A percentile compares a stretch with the other conserved stretches of the same genome.
Evolutionary conservation across 1,140 invertebrate genomes (phyloP).

Genomic region (Macrostomum lignano): DNA sequence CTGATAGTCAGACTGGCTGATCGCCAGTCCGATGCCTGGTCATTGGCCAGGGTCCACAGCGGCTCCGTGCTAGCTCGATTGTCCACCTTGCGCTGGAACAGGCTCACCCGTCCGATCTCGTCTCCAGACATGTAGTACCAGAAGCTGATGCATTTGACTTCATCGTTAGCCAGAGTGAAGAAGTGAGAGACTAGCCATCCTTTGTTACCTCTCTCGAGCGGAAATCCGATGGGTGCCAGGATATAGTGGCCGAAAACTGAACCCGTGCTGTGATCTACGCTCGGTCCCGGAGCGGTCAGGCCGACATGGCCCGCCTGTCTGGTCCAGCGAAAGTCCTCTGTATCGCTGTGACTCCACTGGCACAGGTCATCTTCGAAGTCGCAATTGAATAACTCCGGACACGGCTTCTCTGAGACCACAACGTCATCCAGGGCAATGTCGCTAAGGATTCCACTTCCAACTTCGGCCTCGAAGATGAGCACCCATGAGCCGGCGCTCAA

Average conservation of each 20-base stretch:
- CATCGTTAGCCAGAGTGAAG: too few relatives aligned
- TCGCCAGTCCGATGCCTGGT: background rate
- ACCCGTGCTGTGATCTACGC: too few relatives aligned
- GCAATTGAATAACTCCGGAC: constrained; percentile 10
- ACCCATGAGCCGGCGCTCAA: background rate
- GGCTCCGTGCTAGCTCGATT: background rate
- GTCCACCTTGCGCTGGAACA: background rate
- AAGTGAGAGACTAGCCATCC: too few relatives aligned
- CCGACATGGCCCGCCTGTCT: too few relatives aligned
- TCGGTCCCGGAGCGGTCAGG: too few relatives aligned
- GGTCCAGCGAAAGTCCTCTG: constrained; percentile 18
- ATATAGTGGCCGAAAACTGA: too few relatives aligned
- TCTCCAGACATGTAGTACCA: constrained; percentile 23
- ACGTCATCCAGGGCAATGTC: constrained; percentile 10
- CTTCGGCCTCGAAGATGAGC: background rate
- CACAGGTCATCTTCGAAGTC: constrained; percentile 17
- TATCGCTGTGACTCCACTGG: constrained; percentile 11
- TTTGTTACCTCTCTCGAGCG: too few relatives aligned
- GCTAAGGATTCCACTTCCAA: constrained; percentile 6
- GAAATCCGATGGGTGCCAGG: too few relatives aligned
- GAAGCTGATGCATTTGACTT: constrained; percentile 15
- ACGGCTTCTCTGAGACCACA: constrained; percentile 10
- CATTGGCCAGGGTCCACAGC: background rate
- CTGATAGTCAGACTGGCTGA: constrained; percentile 15
- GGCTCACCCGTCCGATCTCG: constrained; percentile 12